phyloP scores from a whole-genome alignment of 2,113 vertebrate genomes.

The Rhizomys pruinosus region DNA sequence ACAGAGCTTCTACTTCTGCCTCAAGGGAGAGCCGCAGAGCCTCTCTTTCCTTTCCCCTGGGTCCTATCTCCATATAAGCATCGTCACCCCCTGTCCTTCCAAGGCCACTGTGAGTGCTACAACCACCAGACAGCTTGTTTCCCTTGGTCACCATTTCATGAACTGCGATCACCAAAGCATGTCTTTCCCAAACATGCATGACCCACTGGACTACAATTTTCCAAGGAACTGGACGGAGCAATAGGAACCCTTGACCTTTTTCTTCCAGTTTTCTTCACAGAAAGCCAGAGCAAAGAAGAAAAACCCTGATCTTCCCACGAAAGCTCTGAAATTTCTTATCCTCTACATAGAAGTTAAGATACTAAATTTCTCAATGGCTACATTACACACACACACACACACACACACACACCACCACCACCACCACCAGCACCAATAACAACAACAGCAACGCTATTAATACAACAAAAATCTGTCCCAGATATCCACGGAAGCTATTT shows the following conservation, averaged over 20 bases:
- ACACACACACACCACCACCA: neutral
- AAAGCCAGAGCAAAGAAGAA: neutral
- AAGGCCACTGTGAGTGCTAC: neutral
- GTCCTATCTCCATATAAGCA: neutral
- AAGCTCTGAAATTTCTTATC: neutral
- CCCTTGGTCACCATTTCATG: neutral
- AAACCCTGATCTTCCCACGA: neutral
- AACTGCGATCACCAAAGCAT: neutral
- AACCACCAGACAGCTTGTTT: rapidly evolving
- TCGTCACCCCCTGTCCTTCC: neutral
- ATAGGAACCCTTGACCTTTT: neutral
- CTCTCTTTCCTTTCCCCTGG: rapidly evolving
- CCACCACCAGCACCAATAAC: neutral
- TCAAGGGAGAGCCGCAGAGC: neutral
- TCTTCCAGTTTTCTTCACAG: neutral
- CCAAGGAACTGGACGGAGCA: neutral
- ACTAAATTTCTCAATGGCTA: neutral
- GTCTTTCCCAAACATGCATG: neutral
- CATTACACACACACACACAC: neutral
- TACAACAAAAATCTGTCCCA: neutral
- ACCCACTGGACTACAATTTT: neutral
- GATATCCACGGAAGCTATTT: neutral
- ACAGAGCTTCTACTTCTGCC: neutral
- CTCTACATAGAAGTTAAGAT: neutral
- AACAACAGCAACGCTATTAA: neutral